Base-by-base conservation (phyloP, 2,888 invertebrate genomes). In the Griposia aprilina region DNA sequence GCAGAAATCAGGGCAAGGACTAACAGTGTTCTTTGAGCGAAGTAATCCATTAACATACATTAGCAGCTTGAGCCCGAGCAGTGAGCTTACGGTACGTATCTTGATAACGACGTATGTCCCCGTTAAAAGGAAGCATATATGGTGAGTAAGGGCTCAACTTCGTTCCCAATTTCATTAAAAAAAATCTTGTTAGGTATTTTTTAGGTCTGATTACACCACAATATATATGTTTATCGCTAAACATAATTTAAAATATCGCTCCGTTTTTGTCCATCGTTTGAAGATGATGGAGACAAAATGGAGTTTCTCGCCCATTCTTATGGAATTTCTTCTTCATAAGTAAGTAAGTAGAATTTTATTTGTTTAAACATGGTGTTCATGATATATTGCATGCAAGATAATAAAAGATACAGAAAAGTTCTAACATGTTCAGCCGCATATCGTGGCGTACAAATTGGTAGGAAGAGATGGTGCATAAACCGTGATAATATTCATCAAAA, bases 21-120 rank as follows among this genome's bases (percentile, higher is more conserved):
- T 63, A 26, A 23, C 50, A 26, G 13, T 30, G 41, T 63, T 36
- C 80, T 74, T 79, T 63, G 73, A 79, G 74, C n/a, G 23, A 71
- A 84, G 62, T 78, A 80, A 79, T 84, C 80, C 84, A 83, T 83
- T 83, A 71, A 71, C 80, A 70, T 71, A 77, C 63, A 59, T 65
- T 74, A 52, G 60, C 30, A 62, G n/a, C 17, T 67, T 36, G 45
- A 52, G 52, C 26, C 23, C 30, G 30, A 68, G 30, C 15, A 10
- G 23, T 52, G 23, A n/a, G 36, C 10, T 52, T 41, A 15, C 15
- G 11, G 45, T 10, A 10, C 62, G 30, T 57, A 45, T 83, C n/a
- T 75, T 20, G 26, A 36, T 50, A 66, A 50, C 41, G 30, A 52
- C 30, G 15, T 68, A 41, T 52, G 36, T 68, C 57, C 26, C 59